These are phyloP conservation scores for Pteropus rufus DNA, from an alignment of 2,797 vertebrate species.

Conservation along the genomic window DNA sequence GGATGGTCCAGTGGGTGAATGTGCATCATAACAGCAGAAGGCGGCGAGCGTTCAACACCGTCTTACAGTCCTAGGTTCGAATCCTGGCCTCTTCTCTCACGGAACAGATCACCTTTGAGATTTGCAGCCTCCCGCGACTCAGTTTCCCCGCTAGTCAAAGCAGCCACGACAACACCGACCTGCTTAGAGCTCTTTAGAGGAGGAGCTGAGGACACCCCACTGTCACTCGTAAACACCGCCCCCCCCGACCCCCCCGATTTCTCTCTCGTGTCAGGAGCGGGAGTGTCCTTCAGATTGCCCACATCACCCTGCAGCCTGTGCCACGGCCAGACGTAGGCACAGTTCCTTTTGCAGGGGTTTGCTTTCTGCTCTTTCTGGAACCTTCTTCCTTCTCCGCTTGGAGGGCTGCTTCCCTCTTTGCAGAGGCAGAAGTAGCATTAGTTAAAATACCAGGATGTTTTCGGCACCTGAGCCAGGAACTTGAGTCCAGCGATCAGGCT, in stretches of 20 bases:
- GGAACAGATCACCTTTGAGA: background rate
- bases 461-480: background rate
- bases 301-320: background rate
- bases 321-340: background rate
- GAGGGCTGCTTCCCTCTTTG: background rate
- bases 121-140: background rate
- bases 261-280: background rate
- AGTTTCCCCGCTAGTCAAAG: background rate
- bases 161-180: background rate
- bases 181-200: background rate
- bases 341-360: background rate
- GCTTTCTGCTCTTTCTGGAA: background rate
- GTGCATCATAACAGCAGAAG: no score
- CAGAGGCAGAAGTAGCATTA: background rate
- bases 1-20: background rate
- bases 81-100: background rate
- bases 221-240: background rate
- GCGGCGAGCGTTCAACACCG: no score
- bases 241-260: rapidly evolving
- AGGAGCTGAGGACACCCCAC: rapidly evolving
- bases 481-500: background rate
- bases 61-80: background rate
- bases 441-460: background rate
- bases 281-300: background rate
- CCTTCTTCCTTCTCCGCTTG: background rate